Evolutionary conservation across 1,140 invertebrate genomes (phyloP).

Genomic region (Caerostris darwini): DNA sequence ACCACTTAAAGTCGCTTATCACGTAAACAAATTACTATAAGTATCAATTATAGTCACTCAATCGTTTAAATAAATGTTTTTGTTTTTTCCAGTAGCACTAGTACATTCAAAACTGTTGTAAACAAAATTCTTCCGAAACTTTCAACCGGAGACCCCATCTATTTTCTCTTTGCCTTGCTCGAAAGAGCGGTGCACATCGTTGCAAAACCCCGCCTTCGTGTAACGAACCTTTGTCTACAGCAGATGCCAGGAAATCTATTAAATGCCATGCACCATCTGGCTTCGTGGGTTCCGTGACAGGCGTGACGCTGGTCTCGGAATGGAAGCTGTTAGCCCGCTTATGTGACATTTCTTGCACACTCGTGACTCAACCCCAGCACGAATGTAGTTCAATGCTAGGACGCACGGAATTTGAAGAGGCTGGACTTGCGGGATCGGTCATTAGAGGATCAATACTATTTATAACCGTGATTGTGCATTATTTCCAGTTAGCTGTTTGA

Average conservation of each 20-base stretch:
- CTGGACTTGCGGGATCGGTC: not conserved
- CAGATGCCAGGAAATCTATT: constrained; percentile 28
- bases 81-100: not conserved
- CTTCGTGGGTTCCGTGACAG: constrained; percentile 7
- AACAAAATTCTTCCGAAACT: not conserved
- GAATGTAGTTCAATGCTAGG: constrained; percentile 65
- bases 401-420: not conserved
- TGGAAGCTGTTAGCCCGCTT: constrained; percentile 15
- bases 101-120: not conserved
- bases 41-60: too few relatives aligned
- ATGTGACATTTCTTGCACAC: constrained; percentile 7
- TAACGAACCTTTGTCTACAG: not conserved
- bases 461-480: not conserved
- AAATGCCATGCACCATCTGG: not conserved
- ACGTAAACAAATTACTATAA: too few relatives aligned
- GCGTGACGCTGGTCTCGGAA: constrained; percentile 26
- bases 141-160: not conserved
- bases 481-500: too few relatives aligned
- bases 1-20: too few relatives aligned
- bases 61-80: too few relatives aligned
- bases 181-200: not conserved
- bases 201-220: not conserved
- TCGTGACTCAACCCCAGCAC: constrained; percentile 52
- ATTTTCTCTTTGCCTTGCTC: not conserved
- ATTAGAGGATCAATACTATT: not conserved